phyloP scores from a whole-genome alignment of 1,140 invertebrate species.

The Scaptodrosophila lebanonensis region DNA sequence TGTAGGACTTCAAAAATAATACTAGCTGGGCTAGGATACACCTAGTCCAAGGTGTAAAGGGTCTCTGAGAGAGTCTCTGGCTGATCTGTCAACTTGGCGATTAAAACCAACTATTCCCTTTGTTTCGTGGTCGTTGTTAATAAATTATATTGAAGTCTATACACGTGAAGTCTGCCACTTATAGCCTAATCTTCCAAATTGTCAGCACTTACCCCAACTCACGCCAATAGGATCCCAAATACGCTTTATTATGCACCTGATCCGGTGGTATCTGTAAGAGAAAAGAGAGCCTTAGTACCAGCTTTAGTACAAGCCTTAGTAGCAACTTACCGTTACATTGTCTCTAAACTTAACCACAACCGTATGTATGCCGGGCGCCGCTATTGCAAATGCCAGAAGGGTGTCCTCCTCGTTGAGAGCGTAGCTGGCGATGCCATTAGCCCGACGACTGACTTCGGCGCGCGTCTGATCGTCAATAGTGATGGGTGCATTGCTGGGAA shows the following conservation, averaged over 20 bases:
- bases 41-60: too few relatives aligned
- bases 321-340: constrained; percentile 62
- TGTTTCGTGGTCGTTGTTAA: too few relatives aligned
- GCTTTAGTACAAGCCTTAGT: not conserved
- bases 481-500: constrained; percentile 53
- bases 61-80: too few relatives aligned
- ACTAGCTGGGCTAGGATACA: too few relatives aligned
- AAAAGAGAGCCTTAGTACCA: not conserved
- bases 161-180: not conserved
- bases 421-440: constrained; percentile 69
- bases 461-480: constrained; percentile 58
- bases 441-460: constrained; percentile 59
- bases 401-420: constrained; percentile 74
- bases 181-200: not conserved
- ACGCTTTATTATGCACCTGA: constrained; percentile 71
- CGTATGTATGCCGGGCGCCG: constrained; percentile 72
- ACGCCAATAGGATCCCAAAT: constrained; percentile 74
- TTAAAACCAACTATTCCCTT: too few relatives aligned
- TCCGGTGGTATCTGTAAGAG: constrained; percentile 66
- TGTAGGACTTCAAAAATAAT: too few relatives aligned
- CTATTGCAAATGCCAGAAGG: constrained; percentile 74
- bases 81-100: too few relatives aligned
- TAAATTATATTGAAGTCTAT: too few relatives aligned
- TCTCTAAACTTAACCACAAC: constrained; percentile 76
- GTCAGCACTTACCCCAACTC: constrained; percentile 59